Conservation (phyloP, 2,113 vertebrate genomes). For the Dascyllus trimaculatus region DNA sequence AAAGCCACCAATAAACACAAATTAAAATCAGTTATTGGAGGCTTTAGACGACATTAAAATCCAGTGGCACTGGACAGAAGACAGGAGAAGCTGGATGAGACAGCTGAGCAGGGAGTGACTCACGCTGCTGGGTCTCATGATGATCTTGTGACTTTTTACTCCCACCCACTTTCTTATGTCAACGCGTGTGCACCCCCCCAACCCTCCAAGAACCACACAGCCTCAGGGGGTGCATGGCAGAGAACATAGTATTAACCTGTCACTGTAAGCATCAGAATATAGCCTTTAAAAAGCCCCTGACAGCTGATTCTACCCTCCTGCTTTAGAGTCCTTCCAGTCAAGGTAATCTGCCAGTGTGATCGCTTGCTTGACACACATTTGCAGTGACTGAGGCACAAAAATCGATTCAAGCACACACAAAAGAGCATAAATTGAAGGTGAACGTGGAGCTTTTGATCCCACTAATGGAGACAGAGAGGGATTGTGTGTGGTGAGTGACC, state of each 20-base stretch:
- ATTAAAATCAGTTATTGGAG: neutral
- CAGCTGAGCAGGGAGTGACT: slow-evolving; percentile 24
- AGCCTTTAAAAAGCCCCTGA: slow-evolving; percentile 9
- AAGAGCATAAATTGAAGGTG: neutral
- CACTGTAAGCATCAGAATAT: slow-evolving; percentile 5
- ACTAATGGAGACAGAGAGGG: neutral
- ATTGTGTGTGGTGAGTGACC: slow-evolving; percentile 4
- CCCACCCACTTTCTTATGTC: neutral
- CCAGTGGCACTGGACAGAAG: neutral
- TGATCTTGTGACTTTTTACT: slow-evolving; percentile 60
- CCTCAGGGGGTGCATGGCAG: neutral
- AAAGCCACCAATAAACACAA: neutral
- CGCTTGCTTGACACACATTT: neutral
- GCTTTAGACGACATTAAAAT: slow-evolving; percentile 1
- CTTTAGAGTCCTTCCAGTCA: neutral
- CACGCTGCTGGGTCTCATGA: slow-evolving; percentile 26
- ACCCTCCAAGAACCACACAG: neutral
- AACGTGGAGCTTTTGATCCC: neutral
- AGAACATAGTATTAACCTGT: slow-evolving; percentile 6
- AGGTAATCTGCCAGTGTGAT: neutral
- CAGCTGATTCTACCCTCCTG: slow-evolving; percentile 2
- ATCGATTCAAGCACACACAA: neutral
- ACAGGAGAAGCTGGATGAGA: slow-evolving; percentile 7
- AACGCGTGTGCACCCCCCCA: neutral
- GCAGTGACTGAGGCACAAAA: neutral